Conservation (phyloP, 2,797 vertebrate species). For the Siniperca obscura region DNA sequence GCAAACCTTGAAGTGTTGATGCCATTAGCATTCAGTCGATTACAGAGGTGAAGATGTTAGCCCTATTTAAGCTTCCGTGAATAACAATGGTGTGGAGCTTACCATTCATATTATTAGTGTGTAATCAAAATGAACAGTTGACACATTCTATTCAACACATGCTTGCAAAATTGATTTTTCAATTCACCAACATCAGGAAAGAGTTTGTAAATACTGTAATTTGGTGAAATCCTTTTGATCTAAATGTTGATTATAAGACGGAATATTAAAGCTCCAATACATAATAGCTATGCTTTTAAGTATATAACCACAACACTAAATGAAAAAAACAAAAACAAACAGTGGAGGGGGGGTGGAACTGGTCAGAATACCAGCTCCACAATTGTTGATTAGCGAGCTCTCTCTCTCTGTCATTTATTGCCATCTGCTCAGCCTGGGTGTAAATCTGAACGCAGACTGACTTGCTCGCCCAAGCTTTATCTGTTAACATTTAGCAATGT, state of each 20-base stretch:
- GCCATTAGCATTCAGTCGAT: constrained; percentile 42
- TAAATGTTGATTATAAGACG: constrained; percentile 15
- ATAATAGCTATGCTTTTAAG: constrained; percentile 1
- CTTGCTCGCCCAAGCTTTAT: constrained; percentile 79
- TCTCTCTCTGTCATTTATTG: constrained; percentile 75
- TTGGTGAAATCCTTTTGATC: constrained; percentile 32
- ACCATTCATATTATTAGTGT: constrained; percentile 44
- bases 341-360: not conserved
- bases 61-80: constrained; percentile 32
- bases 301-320: not conserved
- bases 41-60: constrained; percentile 48
- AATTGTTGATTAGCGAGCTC: constrained; percentile 31
- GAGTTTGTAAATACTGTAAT: not conserved
- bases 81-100: constrained; percentile 19
- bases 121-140: constrained; percentile 42
- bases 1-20: constrained; percentile 48
- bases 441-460: constrained; percentile 78
- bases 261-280: constrained; percentile 1
- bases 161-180: not conserved
- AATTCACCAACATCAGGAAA: constrained; percentile 1
- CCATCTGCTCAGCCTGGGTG: constrained; percentile 79
- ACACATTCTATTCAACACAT: constrained; percentile 28
- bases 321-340: not conserved
- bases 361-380: not conserved
- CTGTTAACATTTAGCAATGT: constrained; percentile 82